Evolutionary conservation across 2,888 invertebrate species (phyloP).

Genomic region (Tipula helvola): DNA sequence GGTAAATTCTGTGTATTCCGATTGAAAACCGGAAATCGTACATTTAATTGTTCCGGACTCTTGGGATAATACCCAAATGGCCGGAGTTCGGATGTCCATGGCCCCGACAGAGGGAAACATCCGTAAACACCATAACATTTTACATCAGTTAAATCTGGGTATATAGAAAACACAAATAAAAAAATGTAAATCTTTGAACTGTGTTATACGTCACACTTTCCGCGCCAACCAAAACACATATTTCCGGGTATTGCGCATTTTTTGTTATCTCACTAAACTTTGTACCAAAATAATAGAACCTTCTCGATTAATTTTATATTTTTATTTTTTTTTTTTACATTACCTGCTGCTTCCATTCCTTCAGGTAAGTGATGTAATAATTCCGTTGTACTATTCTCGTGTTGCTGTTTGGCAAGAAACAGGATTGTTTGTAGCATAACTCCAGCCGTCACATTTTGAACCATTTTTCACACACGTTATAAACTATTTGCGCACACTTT

Average conservation of each 20-base stretch:
- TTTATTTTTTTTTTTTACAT: not conserved
- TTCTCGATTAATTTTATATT: not conserved
- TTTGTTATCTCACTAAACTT: not conserved
- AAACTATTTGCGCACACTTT: not conserved
- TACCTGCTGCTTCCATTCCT: slow-evolving; percentile 20
- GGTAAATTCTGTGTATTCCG: slow-evolving; percentile 38
- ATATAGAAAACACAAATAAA: not conserved
- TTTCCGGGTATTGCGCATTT: not conserved
- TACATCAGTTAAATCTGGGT: slow-evolving; percentile 33
- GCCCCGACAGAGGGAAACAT: slow-evolving; percentile 64
- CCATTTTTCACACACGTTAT: not conserved
- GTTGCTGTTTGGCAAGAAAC: slow-evolving; percentile 31
- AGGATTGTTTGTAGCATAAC: slow-evolving; percentile 35
- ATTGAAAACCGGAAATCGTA: slow-evolving; percentile 45
- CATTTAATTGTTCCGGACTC: slow-evolving; percentile 48
- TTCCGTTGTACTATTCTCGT: slow-evolving; percentile 25
- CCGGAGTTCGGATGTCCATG: slow-evolving; percentile 65
- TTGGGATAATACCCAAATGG: slow-evolving; percentile 71
- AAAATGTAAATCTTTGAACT: not conserved
- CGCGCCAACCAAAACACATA: not conserved
- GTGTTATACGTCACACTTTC: not conserved
- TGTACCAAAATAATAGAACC: not conserved
- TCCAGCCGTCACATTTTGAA: slow-evolving; percentile 20
- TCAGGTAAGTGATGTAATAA: slow-evolving; percentile 30
- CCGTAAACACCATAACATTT: slow-evolving; percentile 69